A percentile compares a stretch with the other conserved stretches of the same genome.
These are phyloP conservation scores for Mnemiopsis leidyi DNA, from an alignment of 37 sponge, comb jelly and placozoan genomes.

Conservation along the genomic window DNA sequence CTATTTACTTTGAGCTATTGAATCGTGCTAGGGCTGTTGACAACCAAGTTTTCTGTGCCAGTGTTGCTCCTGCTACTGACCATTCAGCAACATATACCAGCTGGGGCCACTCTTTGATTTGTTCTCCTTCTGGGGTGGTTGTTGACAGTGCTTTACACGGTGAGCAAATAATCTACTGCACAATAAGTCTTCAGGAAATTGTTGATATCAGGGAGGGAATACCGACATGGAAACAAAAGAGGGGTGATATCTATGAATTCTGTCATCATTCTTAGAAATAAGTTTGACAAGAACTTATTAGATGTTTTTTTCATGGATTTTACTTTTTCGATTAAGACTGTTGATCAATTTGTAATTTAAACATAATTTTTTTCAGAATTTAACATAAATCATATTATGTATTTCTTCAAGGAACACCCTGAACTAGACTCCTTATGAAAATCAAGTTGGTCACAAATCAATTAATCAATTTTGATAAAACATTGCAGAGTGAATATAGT, in stretches of 20 bases:
- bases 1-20: conserved; percentile 94
- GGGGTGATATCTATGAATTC: conserved; percentile 21
- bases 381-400: no score
- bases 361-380: no score
- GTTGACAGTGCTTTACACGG: conserved; percentile 63
- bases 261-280: neutral
- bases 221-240: conserved; percentile 57
- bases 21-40: conserved; percentile 74
- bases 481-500: no score
- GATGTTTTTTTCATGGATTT: no score
- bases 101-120: conserved; percentile 82
- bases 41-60: conserved; percentile 79
- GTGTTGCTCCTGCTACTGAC: conserved; percentile 82
- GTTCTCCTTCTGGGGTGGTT: conserved; percentile 72
- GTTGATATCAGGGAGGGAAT: conserved; percentile 1
- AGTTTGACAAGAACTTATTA: no score
- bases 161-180: conserved; percentile 46
- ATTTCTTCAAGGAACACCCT: no score
- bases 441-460: no score
- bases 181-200: neutral
- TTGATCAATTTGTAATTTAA: no score
- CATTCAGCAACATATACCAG: conserved; percentile 74
- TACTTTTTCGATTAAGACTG: no score
- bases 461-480: no score
- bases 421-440: no score